phyloP scores from a whole-genome alignment of 2,888 invertebrate genomes.

The Caenorhabditis sulstoni region DNA sequence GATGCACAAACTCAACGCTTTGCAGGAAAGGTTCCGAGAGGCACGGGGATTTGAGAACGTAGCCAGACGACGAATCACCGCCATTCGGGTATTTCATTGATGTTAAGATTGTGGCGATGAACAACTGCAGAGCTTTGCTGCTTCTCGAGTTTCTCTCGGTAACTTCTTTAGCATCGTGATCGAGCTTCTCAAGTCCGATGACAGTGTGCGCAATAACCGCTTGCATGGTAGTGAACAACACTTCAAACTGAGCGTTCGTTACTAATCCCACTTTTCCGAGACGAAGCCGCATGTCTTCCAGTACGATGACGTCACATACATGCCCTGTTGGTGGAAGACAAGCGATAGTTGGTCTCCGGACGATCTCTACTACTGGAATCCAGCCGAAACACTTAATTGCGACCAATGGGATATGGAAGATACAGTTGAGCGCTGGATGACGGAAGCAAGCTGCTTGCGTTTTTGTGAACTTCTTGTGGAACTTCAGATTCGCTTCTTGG shows the following conservation, averaged over 20 bases:
- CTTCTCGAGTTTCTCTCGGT: slow-evolving; percentile 42
- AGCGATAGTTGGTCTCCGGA: slow-evolving; percentile 29
- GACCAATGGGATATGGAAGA: slow-evolving; percentile 44
- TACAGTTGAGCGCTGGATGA: slow-evolving; percentile 30
- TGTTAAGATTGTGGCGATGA: slow-evolving; percentile 38
- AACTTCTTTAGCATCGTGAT: slow-evolving; percentile 37
- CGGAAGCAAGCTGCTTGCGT: slow-evolving; percentile 37
- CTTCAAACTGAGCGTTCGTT: slow-evolving; percentile 36
- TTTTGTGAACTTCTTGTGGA: slow-evolving; percentile 6
- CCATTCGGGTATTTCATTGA: slow-evolving; percentile 53
- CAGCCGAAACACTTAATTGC: slow-evolving; percentile 48
- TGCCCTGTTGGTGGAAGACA: slow-evolving; percentile 50
- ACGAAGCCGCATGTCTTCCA: slow-evolving; percentile 28
- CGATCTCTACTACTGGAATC: slow-evolving; percentile 43
- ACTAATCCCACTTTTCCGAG: slow-evolving; percentile 40
- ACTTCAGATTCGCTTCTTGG: slow-evolving; percentile 28
- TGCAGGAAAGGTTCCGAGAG: slow-evolving; percentile 40
- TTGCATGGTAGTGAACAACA: slow-evolving; percentile 52
- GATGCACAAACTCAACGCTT: slow-evolving; percentile 35
- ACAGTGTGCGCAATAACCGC: slow-evolving; percentile 35
- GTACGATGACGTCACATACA: slow-evolving; percentile 37
- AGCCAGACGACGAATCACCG: slow-evolving; percentile 50
- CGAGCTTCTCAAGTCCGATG: slow-evolving; percentile 34
- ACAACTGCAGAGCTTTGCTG: slow-evolving; percentile 45
- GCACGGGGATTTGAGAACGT: slow-evolving; percentile 42